Percentiles rank a stretch among this genome's conserved stretches.
Conservation (phyloP, 2,888 invertebrate species). For the Coenonympha arcania region DNA sequence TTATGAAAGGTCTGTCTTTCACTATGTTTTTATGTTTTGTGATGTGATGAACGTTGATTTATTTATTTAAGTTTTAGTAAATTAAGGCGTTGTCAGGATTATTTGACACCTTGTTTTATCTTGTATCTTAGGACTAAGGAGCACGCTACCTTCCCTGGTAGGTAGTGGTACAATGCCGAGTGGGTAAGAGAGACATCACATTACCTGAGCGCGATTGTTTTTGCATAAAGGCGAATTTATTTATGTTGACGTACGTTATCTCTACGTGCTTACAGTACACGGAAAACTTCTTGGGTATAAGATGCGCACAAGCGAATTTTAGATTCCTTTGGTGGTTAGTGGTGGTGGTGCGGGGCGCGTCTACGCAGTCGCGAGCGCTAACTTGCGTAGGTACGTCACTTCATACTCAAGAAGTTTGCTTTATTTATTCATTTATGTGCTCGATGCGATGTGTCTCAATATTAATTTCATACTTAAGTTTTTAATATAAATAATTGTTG, state of each 20-base stretch:
- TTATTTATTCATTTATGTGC: conserved; percentile 6
- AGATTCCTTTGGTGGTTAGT: too few species aligned
- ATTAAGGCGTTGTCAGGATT: conserved; percentile 13
- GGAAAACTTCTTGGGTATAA: too few species aligned
- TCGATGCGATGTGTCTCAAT: conserved; percentile 41
- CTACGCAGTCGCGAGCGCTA: too few species aligned
- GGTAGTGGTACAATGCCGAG: not conserved
- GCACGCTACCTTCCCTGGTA: not conserved
- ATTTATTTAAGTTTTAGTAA: too few species aligned
- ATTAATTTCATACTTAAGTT: conserved; percentile 8
- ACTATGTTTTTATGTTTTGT: too few species aligned
- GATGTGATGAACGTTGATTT: too few species aligned
- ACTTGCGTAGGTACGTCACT: too few species aligned
- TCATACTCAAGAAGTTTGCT: conserved; percentile 2
- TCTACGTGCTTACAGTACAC: too few species aligned
- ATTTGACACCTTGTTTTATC: conserved; percentile 18
- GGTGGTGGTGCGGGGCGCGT: too few species aligned
- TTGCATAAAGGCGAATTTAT: conserved; percentile 31
- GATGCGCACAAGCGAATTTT: too few species aligned
- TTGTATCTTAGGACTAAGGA: conserved; percentile 31
- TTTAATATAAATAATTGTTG: conserved; percentile 4
- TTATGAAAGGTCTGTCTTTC: too few species aligned
- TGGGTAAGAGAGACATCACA: conserved; percentile 43
- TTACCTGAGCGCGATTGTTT: conserved; percentile 32
- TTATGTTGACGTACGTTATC: too few species aligned